These are phyloP conservation scores for Pelodytes ibericus DNA, from an alignment of 2,797 vertebrate genomes.

Conservation along the genomic window DNA sequence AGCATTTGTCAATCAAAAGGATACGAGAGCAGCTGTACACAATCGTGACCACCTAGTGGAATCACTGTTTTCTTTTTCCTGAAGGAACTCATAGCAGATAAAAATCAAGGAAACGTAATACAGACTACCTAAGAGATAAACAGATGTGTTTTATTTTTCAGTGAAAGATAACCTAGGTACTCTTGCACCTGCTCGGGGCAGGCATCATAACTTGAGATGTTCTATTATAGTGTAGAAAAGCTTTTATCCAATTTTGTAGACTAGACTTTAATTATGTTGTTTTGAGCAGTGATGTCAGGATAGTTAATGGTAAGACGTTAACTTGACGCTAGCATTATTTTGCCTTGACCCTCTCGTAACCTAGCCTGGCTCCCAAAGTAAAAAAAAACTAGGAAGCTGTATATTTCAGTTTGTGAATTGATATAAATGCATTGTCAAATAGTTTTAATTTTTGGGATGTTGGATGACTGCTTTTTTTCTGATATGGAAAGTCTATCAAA, in stretches of 20 bases:
- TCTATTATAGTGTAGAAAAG: conserved; percentile 20
- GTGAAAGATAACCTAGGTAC: conserved; percentile 76
- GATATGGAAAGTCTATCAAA: too few relatives aligned
- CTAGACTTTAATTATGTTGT: conserved; percentile 44
- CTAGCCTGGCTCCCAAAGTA: neutral
- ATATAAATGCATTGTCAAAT: too few relatives aligned
- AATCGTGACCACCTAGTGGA: conserved; percentile 47
- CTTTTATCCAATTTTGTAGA: conserved; percentile 19
- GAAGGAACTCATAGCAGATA: conserved; percentile 66
- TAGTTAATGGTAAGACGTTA: conserved; percentile 39
- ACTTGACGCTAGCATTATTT: conserved; percentile 41
- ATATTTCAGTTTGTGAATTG: too few relatives aligned
- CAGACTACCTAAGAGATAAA: conserved; percentile 73
- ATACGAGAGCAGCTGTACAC: conserved; percentile 68
- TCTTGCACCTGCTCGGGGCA: conserved; percentile 65
- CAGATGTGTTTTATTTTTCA: conserved; percentile 76
- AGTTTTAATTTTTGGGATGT: too few relatives aligned
- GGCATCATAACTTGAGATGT: conserved; percentile 18
- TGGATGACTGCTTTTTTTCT: too few relatives aligned
- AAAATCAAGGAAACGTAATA: conserved; percentile 82
- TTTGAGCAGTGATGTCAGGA: conserved; percentile 41
- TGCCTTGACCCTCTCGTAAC: conserved; percentile 49
- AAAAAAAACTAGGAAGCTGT: too few relatives aligned
- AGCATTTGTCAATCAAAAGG: conserved; percentile 79
- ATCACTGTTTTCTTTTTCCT: conserved; percentile 44